Conservation (phyloP, 2,888 invertebrate species). For the Erpobdella octoculata region DNA sequence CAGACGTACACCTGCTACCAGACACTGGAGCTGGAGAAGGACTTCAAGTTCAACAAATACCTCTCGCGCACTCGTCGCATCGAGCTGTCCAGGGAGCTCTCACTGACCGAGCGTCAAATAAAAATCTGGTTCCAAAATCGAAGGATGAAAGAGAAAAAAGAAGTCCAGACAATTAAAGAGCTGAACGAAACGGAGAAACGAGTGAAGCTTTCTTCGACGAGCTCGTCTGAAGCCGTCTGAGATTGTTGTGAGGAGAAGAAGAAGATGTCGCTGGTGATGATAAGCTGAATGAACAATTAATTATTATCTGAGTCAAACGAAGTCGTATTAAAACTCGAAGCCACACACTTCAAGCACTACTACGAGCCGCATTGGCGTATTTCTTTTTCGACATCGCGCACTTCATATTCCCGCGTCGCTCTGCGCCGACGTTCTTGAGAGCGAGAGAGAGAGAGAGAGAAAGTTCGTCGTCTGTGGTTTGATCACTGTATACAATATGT, state of each 20-base stretch:
- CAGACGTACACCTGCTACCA: conserved; percentile 96
- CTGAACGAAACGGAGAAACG: conserved; percentile 40
- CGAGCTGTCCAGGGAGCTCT: conserved; percentile 90
- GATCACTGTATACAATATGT: too few species aligned
- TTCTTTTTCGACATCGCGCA: too few species aligned
- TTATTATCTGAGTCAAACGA: background rate
- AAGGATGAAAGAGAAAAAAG: conserved; percentile 86
- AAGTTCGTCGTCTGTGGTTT: too few species aligned
- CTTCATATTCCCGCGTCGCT: too few species aligned
- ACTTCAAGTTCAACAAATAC: conserved; percentile 96
- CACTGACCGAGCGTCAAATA: conserved; percentile 86
- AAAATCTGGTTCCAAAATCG: conserved; percentile 71
- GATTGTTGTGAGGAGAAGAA: background rate
- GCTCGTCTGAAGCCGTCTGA: conserved; percentile 24
- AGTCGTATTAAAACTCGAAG: too few species aligned
- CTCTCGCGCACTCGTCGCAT: conserved; percentile 90
- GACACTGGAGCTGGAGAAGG: conserved; percentile 91
- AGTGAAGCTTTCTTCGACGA: conserved; percentile 18
- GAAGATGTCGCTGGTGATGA: background rate
- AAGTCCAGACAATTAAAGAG: conserved; percentile 46
- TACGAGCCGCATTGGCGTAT: too few species aligned
- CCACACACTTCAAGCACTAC: too few species aligned
- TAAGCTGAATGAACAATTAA: background rate
- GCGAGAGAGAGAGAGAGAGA: too few species aligned
- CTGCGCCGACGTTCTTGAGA: too few species aligned